Percentiles rank a stretch among this genome's conserved stretches.
Evolutionary conservation across 2,888 invertebrate genomes (phyloP).

Genomic region (Galerucella nymphaeae): DNA sequence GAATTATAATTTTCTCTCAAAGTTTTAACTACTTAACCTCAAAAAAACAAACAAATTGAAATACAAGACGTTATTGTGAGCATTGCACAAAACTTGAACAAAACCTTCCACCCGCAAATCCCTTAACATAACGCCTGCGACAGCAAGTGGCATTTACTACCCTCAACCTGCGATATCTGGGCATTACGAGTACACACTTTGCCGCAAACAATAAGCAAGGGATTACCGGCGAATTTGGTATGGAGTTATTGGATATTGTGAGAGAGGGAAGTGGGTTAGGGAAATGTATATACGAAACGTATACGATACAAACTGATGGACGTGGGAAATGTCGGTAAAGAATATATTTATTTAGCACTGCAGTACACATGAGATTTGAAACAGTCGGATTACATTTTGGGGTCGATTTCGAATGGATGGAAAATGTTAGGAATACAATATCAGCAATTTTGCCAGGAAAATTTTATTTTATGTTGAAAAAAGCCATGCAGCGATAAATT

Average conservation of each 20-base stretch:
- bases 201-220: slow-evolving; percentile 55
- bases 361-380: slow-evolving; percentile 6
- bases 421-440: neutral
- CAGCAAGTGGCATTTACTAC: slow-evolving; percentile 33
- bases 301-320: slow-evolving; percentile 49
- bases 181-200: slow-evolving; percentile 43
- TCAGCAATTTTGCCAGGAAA: no score
- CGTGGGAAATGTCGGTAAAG: slow-evolving; percentile 43
- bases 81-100: slow-evolving; percentile 8
- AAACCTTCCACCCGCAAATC: slow-evolving; percentile 20
- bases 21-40: neutral
- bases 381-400: slow-evolving; percentile 18
- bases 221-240: slow-evolving; percentile 55
- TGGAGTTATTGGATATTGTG: slow-evolving; percentile 57
- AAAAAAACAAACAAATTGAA: neutral
- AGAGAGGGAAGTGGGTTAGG: slow-evolving; percentile 53
- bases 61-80: neutral
- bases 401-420: neutral
- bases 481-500: no score
- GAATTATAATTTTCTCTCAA: neutral
- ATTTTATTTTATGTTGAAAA: no score
- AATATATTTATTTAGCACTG: slow-evolving; percentile 29
- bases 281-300: slow-evolving; percentile 46
- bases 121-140: slow-evolving; percentile 21
- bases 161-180: slow-evolving; percentile 44